A percentile compares a stretch with the other conserved stretches of the same genome.
Conservation (phyloP, 2,888 invertebrate genomes). For the Drosophila hawaiiensis region DNA sequence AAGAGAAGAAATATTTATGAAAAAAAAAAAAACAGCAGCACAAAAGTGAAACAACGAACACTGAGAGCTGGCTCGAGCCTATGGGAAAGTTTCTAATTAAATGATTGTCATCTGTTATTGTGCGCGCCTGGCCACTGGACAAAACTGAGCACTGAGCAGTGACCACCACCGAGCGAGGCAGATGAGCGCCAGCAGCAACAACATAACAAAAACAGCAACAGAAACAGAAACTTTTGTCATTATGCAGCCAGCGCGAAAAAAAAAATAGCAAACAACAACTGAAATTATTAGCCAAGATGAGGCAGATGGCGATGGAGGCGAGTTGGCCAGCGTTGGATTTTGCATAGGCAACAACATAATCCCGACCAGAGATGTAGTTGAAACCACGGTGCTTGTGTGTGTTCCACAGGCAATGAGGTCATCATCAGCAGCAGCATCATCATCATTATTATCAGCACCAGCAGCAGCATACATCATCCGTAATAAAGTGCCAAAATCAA, state of each 20-base stretch:
- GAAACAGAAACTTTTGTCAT: slow-evolving; percentile 21
- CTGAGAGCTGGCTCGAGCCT: slow-evolving; percentile 72
- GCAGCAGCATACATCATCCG: slow-evolving; percentile 73
- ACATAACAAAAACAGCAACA: slow-evolving; percentile 35
- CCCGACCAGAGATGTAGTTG: slow-evolving; percentile 16
- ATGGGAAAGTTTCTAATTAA: slow-evolving; percentile 85
- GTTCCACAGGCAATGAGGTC: slow-evolving; percentile 71
- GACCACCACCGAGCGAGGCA: slow-evolving; percentile 62
- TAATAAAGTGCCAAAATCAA: slow-evolving; percentile 52
- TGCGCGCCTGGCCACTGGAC: slow-evolving; percentile 60
- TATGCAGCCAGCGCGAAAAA: slow-evolving; percentile 20
- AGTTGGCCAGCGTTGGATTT: slow-evolving; percentile 44
- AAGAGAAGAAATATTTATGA: slow-evolving; percentile 31
- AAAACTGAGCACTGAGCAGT: slow-evolving; percentile 39
- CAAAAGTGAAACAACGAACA: slow-evolving; percentile 57
- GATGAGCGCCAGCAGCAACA: slow-evolving; percentile 41
- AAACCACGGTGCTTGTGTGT: slow-evolving; percentile 34
- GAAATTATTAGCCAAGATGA: slow-evolving; percentile 80
- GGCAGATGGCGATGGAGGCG: slow-evolving; percentile 52
- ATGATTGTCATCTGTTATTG: slow-evolving; percentile 84
- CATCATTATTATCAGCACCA: slow-evolving; percentile 33
- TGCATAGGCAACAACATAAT: slow-evolving; percentile 46
- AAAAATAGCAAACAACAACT: slow-evolving; percentile 57
- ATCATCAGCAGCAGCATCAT: slow-evolving; percentile 47
- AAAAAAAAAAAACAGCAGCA: slow-evolving; percentile 39